A percentile compares a stretch with the other conserved stretches of the same genome.
Evolutionary conservation across 2,797 vertebrate species (phyloP).

Genomic region (Stomatorhinus walkeri): DNA sequence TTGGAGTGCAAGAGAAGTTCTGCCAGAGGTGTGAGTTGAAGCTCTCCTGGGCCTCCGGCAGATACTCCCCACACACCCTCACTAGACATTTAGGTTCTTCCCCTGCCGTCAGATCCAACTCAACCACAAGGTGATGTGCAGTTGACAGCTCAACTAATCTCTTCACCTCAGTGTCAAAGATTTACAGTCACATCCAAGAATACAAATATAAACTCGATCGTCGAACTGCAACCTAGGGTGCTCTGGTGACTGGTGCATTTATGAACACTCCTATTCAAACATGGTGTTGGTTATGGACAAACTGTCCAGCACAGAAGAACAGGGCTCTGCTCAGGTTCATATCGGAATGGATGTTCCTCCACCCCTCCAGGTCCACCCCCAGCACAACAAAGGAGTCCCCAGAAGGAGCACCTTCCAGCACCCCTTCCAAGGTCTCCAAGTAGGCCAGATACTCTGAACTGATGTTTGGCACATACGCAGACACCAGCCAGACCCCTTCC

Average conservation of each 20-base stretch:
- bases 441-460: not conserved
- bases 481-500: no score
- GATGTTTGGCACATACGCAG: not conserved
- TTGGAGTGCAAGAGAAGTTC: not conserved
- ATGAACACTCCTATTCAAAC: not conserved
- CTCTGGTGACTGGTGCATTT: not conserved
- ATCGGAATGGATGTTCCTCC: not conserved
- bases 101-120: not conserved
- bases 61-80: not conserved
- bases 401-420: not conserved
- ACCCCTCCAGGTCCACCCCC: not conserved
- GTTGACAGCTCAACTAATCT: not conserved
- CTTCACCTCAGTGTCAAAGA: not conserved
- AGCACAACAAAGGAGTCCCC: not conserved
- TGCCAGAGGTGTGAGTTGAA: not conserved
- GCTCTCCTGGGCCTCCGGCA: not conserved
- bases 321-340: not conserved
- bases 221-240: not conserved
- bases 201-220: not conserved
- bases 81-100: not conserved
- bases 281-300: not conserved
- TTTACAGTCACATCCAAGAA: not conserved
- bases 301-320: not conserved
- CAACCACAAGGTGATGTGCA: not conserved
- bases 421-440: not conserved